Percentiles rank a stretch among this genome's conserved stretches.
Conservation (phyloP, 2,113 vertebrate species). For the Otocyon megalotis region DNA sequence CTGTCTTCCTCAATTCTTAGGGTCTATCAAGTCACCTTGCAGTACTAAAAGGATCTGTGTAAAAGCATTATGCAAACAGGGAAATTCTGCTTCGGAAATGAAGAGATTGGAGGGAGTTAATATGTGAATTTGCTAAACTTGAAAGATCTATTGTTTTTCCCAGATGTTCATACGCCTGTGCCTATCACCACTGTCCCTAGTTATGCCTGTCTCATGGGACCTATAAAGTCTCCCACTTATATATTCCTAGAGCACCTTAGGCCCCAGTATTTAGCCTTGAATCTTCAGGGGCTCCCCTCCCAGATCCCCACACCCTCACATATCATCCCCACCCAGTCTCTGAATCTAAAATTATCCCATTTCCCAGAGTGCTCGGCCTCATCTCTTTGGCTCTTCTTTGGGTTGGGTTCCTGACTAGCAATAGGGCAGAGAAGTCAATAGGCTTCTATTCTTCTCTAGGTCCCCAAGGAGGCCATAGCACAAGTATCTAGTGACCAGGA, state of each 20-base stretch:
- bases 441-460: not conserved
- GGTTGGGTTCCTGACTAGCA: not conserved
- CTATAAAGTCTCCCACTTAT: not conserved
- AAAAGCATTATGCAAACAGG: not conserved
- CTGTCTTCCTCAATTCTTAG: not conserved
- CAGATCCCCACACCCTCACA: not conserved
- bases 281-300: not conserved
- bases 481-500: not conserved
- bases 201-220: not conserved
- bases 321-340: not conserved
- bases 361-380: not conserved
- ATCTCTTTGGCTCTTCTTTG: not conserved
- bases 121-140: not conserved
- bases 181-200: not conserved
- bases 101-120: not conserved
- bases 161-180: not conserved
- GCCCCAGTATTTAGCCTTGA: not conserved
- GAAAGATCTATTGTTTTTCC: not conserved
- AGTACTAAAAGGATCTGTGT: not conserved
- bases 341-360: not conserved
- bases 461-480: not conserved
- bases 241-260: not conserved
- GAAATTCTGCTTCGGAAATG: slow-evolving; percentile 18
- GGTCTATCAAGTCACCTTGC: not conserved
- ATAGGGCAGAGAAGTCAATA: not conserved